Conservation (phyloP, 2,888 invertebrate species). For the Allacma fusca region DNA sequence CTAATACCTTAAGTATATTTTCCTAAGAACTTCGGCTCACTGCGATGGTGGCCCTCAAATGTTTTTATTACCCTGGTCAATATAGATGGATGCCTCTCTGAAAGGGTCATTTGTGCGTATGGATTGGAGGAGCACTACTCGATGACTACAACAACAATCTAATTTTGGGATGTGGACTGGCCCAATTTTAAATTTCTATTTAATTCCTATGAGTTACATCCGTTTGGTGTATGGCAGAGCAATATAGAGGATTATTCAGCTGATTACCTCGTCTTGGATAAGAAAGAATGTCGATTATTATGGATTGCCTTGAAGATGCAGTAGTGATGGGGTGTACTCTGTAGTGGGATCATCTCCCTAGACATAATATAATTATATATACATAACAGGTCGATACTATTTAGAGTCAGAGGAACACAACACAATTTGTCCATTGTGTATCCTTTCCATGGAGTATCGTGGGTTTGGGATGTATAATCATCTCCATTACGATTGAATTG, state of each 20-base stretch:
- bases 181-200: not conserved
- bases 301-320: not conserved
- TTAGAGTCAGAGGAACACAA: too few species aligned
- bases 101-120: not conserved
- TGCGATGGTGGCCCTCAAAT: conserved; percentile 4
- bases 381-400: too few species aligned
- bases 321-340: too few species aligned
- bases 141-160: too few species aligned
- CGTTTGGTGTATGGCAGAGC: not conserved
- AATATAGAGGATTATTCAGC: not conserved
- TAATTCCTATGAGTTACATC: not conserved
- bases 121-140: not conserved
- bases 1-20: not conserved
- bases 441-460: too few species aligned
- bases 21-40: not conserved
- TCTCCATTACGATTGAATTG: not conserved
- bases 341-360: too few species aligned
- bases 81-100: not conserved
- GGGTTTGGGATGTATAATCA: not conserved
- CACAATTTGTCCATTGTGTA: too few species aligned
- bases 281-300: conserved; percentile 6
- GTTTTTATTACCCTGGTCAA: not conserved
- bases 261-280: not conserved
- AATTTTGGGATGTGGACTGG: too few species aligned
- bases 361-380: too few species aligned